phyloP scores from a whole-genome alignment of 2,797 vertebrate genomes.

The Typhlichthys subterraneus region DNA sequence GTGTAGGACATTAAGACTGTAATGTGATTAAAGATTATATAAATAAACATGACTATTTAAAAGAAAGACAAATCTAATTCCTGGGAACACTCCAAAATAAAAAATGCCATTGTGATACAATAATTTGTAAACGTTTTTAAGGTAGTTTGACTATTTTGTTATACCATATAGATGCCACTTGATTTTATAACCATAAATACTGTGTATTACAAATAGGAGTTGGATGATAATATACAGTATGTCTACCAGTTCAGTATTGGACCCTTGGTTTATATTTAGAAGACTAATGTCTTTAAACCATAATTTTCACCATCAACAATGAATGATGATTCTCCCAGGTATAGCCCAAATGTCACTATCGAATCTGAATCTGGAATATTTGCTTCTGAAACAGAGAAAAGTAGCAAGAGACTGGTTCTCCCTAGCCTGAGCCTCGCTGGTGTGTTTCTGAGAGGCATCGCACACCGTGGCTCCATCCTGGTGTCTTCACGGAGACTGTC shows the following conservation, averaged over 20 bases:
- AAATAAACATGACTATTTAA: too few relatives aligned
- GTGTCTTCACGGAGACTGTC: slow-evolving; percentile 40
- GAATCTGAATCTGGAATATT: slow-evolving; percentile 23
- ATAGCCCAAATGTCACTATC: slow-evolving; percentile 44
- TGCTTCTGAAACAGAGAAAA: slow-evolving; percentile 24
- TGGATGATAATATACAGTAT: too few relatives aligned
- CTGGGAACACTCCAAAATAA: slow-evolving; percentile 13
- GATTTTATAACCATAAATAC: too few relatives aligned
- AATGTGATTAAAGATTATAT: too few relatives aligned
- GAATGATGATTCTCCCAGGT: slow-evolving; percentile 31
- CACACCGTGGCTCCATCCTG: slow-evolving; percentile 33
- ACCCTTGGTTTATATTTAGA: slow-evolving; percentile 14
- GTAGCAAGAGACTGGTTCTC: slow-evolving; percentile 35
- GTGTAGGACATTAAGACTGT: too few relatives aligned
- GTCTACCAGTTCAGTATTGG: slow-evolving; percentile 6
- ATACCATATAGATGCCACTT: background rate
- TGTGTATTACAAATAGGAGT: too few relatives aligned
- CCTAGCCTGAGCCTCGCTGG: slow-evolving; percentile 5
- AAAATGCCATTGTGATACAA: slow-evolving; percentile 8
- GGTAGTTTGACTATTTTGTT: background rate
- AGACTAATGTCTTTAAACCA: slow-evolving; percentile 15
- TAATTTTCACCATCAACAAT: slow-evolving; percentile 31
- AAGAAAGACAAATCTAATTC: too few relatives aligned
- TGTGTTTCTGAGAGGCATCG: slow-evolving; percentile 29
- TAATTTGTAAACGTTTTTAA: slow-evolving; percentile 17